Evolutionary conservation across 1,140 invertebrate genomes (phyloP).

Genomic region (Drosophila chauvacae): DNA sequence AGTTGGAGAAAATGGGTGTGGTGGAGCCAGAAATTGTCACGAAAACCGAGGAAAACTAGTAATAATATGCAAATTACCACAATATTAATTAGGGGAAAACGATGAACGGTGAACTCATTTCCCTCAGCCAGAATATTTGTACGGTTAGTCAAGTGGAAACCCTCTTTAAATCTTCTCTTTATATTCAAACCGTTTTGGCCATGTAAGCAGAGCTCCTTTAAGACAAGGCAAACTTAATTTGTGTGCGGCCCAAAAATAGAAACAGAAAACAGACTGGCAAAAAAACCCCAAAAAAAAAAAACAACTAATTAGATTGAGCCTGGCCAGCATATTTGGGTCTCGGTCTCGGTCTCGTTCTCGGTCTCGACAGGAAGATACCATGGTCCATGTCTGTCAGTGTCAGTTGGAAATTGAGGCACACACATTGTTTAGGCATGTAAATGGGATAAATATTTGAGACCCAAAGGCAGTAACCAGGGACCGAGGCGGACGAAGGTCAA

Average conservation of each 20-base stretch:
- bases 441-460: constrained; percentile 52
- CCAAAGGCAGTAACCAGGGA: constrained; percentile 4
- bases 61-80: constrained; percentile 29
- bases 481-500: constrained; percentile 12
- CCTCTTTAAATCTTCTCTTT: not conserved
- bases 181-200: not conserved
- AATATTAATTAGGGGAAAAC: constrained; percentile 18
- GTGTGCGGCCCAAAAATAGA: constrained; percentile 32
- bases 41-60: constrained; percentile 2
- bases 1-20: constrained; percentile 19
- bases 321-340: constrained; percentile 13
- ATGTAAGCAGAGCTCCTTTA: constrained; percentile 4
- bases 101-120: constrained; percentile 33
- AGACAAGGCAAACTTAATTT: constrained; percentile 37
- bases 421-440: constrained; percentile 40
- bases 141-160: constrained; percentile 1
- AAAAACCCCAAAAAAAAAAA: constrained; percentile 1
- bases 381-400: constrained; percentile 29
- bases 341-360: constrained; percentile 11
- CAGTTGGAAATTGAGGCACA: constrained; percentile 8
- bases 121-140: constrained; percentile 4
- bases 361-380: constrained; percentile 12
- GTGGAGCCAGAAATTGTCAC: constrained; percentile 30
- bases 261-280: constrained; percentile 1
- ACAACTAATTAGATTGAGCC: constrained; percentile 51